These are phyloP conservation scores for Sebastes diaconus DNA, from an alignment of 2,797 vertebrate genomes.

Conservation along the genomic window DNA sequence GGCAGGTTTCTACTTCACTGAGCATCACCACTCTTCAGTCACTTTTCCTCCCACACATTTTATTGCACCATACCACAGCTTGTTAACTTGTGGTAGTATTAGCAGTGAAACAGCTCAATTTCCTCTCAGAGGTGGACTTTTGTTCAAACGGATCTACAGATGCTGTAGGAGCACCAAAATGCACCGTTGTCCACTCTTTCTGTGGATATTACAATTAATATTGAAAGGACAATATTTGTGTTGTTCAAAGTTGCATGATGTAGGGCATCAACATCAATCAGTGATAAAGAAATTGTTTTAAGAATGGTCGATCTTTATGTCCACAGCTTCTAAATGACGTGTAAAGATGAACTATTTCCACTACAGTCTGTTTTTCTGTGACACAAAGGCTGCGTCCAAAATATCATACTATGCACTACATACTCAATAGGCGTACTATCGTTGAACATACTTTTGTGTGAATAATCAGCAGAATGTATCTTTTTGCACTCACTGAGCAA, in stretches of 20 bases:
- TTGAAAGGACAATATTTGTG: background rate
- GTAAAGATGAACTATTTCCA: background rate
- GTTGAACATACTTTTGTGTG: too few relatives aligned
- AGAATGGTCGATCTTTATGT: background rate
- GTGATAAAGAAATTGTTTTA: background rate
- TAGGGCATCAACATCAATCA: background rate
- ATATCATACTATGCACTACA: background rate
- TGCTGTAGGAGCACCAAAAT: background rate
- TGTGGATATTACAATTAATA: background rate
- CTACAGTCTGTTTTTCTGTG: background rate
- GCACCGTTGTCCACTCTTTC: background rate
- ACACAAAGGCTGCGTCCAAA: background rate
- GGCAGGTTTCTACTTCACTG: background rate
- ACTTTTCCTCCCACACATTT: background rate
- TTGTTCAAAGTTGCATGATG: background rate
- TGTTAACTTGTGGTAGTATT: background rate
- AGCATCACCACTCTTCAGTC: background rate
- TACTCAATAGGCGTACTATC: background rate
- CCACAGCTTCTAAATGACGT: background rate
- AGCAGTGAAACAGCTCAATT: background rate
- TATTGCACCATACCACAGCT: background rate
- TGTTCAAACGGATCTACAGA: background rate
- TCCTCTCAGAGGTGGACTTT: background rate
- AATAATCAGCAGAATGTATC: background rate
- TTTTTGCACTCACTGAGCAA: background rate